phyloP scores from a whole-genome alignment of 37 sponge, comb jelly and placozoan genomes.

The Amphimedon queenslandica region DNA sequence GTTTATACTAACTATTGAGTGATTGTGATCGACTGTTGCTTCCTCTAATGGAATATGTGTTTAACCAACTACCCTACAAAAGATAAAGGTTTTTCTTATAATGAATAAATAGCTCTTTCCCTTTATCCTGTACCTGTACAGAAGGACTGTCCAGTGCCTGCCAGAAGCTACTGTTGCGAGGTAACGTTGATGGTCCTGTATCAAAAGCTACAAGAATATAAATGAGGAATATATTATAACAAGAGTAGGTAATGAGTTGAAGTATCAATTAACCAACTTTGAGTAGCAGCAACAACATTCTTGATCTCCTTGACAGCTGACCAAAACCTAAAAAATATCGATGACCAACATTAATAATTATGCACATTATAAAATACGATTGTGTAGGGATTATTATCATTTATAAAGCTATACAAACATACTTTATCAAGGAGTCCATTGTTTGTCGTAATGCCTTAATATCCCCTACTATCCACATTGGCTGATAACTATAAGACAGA shows the following conservation, averaged over 20 bases:
- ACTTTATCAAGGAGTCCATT: conserved; percentile 14
- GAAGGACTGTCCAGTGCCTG: conserved; percentile 40
- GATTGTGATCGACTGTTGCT: background rate
- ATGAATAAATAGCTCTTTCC: background rate
- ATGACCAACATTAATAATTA: no score
- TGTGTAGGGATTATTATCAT: no score
- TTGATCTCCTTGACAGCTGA: conserved; percentile 43
- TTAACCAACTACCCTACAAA: conserved; percentile 62
- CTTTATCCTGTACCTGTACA: conserved; percentile 21
- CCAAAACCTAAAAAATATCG: conserved; percentile 70
- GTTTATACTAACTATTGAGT: background rate
- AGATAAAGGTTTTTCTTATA: no score
- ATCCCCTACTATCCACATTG: conserved; percentile 6
- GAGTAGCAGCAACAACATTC: conserved; percentile 21
- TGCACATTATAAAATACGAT: no score
- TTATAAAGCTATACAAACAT: no score
- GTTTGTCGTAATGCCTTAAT: conserved; percentile 1
- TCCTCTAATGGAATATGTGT: conserved; percentile 12
- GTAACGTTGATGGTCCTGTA: conserved; percentile 26
- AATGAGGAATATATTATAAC: background rate
- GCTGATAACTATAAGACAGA: background rate
- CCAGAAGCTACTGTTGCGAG: conserved; percentile 65
- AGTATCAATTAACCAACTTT: no score
- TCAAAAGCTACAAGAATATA: conserved; percentile 22
- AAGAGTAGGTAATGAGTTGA: no score